These are phyloP conservation scores for Zygothrica quintamaculata DNA, from an alignment of 2,888 invertebrate species.

Conservation along the genomic window DNA sequence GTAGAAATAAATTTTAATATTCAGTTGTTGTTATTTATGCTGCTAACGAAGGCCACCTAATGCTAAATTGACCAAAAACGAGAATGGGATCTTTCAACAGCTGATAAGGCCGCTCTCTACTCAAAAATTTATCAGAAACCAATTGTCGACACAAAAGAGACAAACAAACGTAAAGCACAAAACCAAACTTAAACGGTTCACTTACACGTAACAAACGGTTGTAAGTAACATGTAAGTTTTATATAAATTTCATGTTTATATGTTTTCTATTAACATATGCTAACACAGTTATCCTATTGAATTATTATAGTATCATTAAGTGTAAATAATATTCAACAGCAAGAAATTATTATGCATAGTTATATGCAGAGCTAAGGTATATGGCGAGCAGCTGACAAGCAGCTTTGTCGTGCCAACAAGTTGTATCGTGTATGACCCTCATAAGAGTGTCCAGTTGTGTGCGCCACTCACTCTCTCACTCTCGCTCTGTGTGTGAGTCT, in stretches of 20 bases:
- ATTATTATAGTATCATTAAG: too few species aligned
- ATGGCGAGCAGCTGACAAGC: too few species aligned
- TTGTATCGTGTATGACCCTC: neutral
- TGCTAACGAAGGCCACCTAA: conserved; percentile 36
- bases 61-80: conserved; percentile 32
- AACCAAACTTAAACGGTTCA: neutral
- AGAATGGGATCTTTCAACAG: conserved; percentile 39
- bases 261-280: too few species aligned
- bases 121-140: conserved; percentile 32
- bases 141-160: conserved; percentile 39
- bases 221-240: too few species aligned
- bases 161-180: conserved; percentile 26
- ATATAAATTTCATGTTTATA: too few species aligned
- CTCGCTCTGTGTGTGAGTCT: too few species aligned
- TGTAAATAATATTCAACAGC: too few species aligned
- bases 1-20: conserved; percentile 15
- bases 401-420: neutral
- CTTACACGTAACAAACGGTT: too few species aligned
- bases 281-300: too few species aligned
- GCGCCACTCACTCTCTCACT: conserved; percentile 1
- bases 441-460: conserved; percentile 2
- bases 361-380: too few species aligned
- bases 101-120: conserved; percentile 44
- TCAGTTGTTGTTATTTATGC: conserved; percentile 28
- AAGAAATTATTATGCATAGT: too few species aligned